A percentile compares a stretch with the other conserved stretches of the same genome.
These are phyloP conservation scores for Parnassius apollo DNA, from an alignment of 2,888 invertebrate genomes.

Conservation along the genomic window DNA sequence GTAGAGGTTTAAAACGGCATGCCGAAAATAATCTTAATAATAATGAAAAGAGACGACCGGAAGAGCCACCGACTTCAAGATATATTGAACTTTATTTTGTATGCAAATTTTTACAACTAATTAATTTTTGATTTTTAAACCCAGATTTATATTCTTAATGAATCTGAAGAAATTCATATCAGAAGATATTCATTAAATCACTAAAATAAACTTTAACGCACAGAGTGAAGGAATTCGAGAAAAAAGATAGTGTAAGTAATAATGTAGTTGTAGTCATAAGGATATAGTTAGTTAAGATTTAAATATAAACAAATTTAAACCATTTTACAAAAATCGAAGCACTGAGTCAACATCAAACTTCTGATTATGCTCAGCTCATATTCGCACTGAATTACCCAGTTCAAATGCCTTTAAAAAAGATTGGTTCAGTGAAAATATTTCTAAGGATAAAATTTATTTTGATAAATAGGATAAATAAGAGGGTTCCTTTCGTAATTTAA, in stretches of 20 bases:
- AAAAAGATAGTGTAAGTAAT: slow-evolving; percentile 31
- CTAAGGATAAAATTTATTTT: slow-evolving; percentile 25
- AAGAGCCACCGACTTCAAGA: too few species aligned
- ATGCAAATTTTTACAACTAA: slow-evolving; percentile 32
- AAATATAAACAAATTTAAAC: slow-evolving; percentile 36
- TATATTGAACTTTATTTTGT: slow-evolving; percentile 22
- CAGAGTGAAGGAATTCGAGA: slow-evolving; percentile 32
- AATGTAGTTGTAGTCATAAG: slow-evolving; percentile 30
- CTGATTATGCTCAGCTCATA: slow-evolving; percentile 31
- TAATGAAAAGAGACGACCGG: too few species aligned
- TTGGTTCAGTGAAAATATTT: slow-evolving; percentile 26
- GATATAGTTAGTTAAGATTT: slow-evolving; percentile 30
- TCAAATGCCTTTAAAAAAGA: slow-evolving; percentile 27
- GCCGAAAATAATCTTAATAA: too few species aligned
- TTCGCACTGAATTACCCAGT: slow-evolving; percentile 29
- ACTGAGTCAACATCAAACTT: slow-evolving; percentile 26
- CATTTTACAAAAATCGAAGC: slow-evolving; percentile 26
- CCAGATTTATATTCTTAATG: slow-evolving; percentile 27
- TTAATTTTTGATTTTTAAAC: slow-evolving; percentile 35
- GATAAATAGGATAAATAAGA: not conserved
- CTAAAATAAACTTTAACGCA: slow-evolving; percentile 3
- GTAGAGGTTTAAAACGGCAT: too few species aligned
- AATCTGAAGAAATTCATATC: slow-evolving; percentile 29
- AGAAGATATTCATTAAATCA: slow-evolving; percentile 13
- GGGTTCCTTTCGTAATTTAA: slow-evolving; percentile 33